Evolutionary conservation across 2,797 vertebrate species (phyloP).

Genomic region (Bufotes viridis): DNA sequence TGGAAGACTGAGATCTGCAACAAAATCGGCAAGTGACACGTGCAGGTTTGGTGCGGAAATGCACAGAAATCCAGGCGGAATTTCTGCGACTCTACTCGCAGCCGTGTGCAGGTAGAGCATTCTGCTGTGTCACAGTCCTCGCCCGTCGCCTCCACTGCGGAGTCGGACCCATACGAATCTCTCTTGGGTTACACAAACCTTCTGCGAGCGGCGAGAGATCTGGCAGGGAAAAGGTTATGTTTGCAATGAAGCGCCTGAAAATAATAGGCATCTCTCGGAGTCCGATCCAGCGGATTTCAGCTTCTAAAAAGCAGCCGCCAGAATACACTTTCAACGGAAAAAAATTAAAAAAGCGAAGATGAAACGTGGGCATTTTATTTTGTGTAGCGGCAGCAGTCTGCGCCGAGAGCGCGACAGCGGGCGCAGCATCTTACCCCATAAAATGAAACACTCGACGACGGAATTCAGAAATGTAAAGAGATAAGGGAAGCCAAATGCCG

Average conservation of each 20-base stretch:
- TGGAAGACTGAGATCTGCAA: too few relatives aligned
- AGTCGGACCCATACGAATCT: not conserved
- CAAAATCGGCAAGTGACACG: too few relatives aligned
- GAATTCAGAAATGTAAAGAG: conserved; percentile 51
- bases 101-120: not conserved
- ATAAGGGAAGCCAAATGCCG: conserved; percentile 42
- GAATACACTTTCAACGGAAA: conserved; percentile 5
- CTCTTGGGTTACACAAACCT: not conserved
- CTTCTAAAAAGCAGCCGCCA: conserved; percentile 29
- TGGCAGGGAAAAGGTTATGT: conserved; percentile 20
- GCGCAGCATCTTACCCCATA: not conserved
- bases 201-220: not conserved
- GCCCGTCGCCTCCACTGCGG: not conserved
- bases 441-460: conserved; percentile 35
- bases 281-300: conserved; percentile 35
- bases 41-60: too few relatives aligned
- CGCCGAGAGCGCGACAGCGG: conserved; percentile 23
- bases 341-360: conserved; percentile 19
- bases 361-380: conserved; percentile 33
- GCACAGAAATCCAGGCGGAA: too few relatives aligned
- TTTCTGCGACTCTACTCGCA: too few relatives aligned
- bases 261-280: conserved; percentile 4
- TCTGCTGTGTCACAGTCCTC: not conserved
- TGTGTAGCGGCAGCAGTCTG: conserved; percentile 41
- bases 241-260: not conserved